A percentile compares a stretch with the other conserved stretches of the same genome.
Conservation (phyloP, 2,797 vertebrate genomes). For the Setipinna tenuifilis region DNA sequence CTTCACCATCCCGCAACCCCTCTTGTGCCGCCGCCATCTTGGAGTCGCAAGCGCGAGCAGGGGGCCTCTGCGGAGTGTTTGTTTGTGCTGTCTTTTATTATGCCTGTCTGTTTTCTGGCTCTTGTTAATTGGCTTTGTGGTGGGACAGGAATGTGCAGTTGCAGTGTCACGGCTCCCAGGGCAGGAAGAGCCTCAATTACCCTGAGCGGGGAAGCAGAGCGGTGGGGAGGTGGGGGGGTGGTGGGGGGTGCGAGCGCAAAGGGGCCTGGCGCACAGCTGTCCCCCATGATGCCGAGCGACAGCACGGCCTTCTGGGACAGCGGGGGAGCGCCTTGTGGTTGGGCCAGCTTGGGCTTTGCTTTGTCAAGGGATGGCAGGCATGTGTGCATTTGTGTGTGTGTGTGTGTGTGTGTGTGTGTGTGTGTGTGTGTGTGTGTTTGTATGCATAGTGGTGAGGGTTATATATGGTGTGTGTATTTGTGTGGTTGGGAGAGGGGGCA, state of each 20-base stretch:
- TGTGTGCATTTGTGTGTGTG: neutral
- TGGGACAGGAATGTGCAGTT: conserved; percentile 76
- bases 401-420: neutral
- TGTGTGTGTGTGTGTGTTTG: conserved; percentile 14
- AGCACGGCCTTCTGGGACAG: neutral
- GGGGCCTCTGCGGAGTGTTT: conserved; percentile 69
- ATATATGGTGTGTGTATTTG: neutral
- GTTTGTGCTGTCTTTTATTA: conserved; percentile 73
- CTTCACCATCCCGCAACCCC: conserved; percentile 11
- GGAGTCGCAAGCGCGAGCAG: neutral
- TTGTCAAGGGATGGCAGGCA: neutral
- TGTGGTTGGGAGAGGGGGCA: conserved; percentile 2
- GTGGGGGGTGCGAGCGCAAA: conserved; percentile 46
- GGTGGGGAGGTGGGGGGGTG: conserved; percentile 38
- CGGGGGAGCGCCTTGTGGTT: conserved; percentile 58
- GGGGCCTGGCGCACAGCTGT: conserved; percentile 45
- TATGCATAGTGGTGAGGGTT: conserved; percentile 18
- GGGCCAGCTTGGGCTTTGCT: conserved; percentile 64
- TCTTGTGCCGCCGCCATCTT: neutral
- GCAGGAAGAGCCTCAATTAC: conserved; percentile 76
- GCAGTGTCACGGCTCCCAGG: conserved; percentile 67
- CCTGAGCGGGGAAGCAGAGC: conserved; percentile 42
- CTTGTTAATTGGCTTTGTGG: conserved; percentile 67
- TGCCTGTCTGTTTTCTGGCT: conserved; percentile 45
- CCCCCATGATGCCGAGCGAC: neutral